Percentiles rank a stretch among this genome's conserved stretches.
Conservation (phyloP, 2,888 invertebrate species). For the Spodoptera littoralis region DNA sequence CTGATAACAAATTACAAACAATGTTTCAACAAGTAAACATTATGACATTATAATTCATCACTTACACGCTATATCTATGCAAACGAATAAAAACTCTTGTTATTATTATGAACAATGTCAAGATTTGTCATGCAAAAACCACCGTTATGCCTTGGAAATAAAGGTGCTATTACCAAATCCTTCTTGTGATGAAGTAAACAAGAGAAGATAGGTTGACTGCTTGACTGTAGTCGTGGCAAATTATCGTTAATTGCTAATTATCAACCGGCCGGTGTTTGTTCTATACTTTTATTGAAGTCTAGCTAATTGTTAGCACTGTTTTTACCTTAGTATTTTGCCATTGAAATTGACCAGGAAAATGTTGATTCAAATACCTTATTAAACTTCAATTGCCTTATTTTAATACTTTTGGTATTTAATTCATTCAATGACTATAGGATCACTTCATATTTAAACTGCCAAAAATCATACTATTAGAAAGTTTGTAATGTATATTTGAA, state of each 20-base stretch:
- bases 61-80: slow-evolving; percentile 32
- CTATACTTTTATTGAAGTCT: slow-evolving; percentile 13
- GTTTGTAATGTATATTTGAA: too few relatives aligned
- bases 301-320: neutral
- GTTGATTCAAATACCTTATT: too few relatives aligned
- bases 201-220: too few relatives aligned
- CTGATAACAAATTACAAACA: slow-evolving; percentile 33
- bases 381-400: too few relatives aligned
- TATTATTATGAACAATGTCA: neutral
- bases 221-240: slow-evolving; percentile 15
- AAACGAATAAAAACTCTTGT: slow-evolving; percentile 10
- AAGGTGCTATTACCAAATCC: too few relatives aligned
- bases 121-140: neutral
- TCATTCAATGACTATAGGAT: too few relatives aligned
- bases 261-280: slow-evolving; percentile 5
- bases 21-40: slow-evolving; percentile 41
- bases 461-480: too few relatives aligned
- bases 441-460: too few relatives aligned
- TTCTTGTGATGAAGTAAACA: too few relatives aligned
- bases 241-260: slow-evolving; percentile 22
- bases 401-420: too few relatives aligned
- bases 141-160: neutral
- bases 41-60: slow-evolving; percentile 33
- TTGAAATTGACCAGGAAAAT: too few relatives aligned
- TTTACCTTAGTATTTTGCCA: too few relatives aligned